Evolutionary conservation across 2,888 invertebrate species (phyloP), one percentile per base, ranked within the genome.

Genomic region (Dusona sp.): DNA sequence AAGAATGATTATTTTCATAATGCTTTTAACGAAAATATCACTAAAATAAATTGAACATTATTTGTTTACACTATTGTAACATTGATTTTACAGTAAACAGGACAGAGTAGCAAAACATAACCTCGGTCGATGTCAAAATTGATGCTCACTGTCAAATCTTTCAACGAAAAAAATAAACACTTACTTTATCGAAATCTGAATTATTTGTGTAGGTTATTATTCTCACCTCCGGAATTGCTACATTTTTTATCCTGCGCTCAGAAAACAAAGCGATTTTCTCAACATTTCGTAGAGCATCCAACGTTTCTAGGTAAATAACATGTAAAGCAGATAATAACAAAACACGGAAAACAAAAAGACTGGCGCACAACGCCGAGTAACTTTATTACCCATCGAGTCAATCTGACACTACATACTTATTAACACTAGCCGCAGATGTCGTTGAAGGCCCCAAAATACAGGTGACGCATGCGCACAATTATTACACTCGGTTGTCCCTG

Each of bases 391-490:
- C 22, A 65, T 29, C 29, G 33, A 29, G 64, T 33, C 0, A n/a
- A n/a, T 11, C 16, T 64, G 19, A n/a, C 70, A 16, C 54, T 54
- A 22, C n/a, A n/a, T 13, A 51, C 1, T 38, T n/a, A 25, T 54
- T 54, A 22, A 4, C 38, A n/a, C 3, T 29, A 0, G 1, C 73
- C 33, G 6, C 13, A 29, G 57, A 61, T 45, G 8, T 57, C 45
- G 81, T 57, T 16, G 51, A 11, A 29, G 4, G 4, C 8, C 16
- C 51, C 57, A 38, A 29, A n/a, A 11, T 25, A 45, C 51, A 0
- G 45, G n/a, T 36, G 11, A 48, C 67, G 61, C 79, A 74, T 73
- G 74, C 83, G 73, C 79, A 38, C n/a, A 38, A 61, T 61, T 25
- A 79, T 79, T 74, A 29, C 3, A 72, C 78, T 45, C 3, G 16